Percentiles rank a stretch among this genome's conserved stretches.
These are phyloP conservation scores for Odontamblyopus rebecca DNA, from an alignment of 2,797 vertebrate genomes.

Conservation along the genomic window DNA sequence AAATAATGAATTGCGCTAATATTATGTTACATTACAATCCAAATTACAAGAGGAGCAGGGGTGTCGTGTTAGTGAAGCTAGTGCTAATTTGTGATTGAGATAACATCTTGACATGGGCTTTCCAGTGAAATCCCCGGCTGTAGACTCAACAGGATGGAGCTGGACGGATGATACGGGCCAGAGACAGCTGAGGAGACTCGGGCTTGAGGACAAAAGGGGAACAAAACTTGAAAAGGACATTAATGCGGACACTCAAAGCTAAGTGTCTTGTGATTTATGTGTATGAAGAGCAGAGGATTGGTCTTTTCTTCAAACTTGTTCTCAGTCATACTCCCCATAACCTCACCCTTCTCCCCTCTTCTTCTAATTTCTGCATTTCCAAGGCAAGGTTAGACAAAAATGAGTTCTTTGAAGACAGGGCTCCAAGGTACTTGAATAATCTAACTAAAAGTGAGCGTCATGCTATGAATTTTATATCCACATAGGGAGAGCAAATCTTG, in stretches of 20 bases:
- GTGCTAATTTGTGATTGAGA: slow-evolving; percentile 66
- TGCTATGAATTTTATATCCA: slow-evolving; percentile 73
- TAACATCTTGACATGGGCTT: slow-evolving; percentile 62
- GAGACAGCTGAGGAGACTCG: slow-evolving; percentile 12
- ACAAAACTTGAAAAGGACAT: slow-evolving; percentile 51
- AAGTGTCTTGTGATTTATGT: slow-evolving; percentile 63
- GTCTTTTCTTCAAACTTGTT: slow-evolving; percentile 51
- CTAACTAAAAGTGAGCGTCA: slow-evolving; percentile 63
- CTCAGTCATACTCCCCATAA: slow-evolving; percentile 38
- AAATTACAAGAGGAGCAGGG: slow-evolving; percentile 54
- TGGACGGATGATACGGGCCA: slow-evolving; percentile 43
- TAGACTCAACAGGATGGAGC: slow-evolving; percentile 59
- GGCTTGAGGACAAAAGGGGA: slow-evolving; percentile 3
- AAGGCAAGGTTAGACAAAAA: slow-evolving; percentile 66
- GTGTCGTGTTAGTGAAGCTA: slow-evolving; percentile 53
- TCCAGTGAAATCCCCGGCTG: slow-evolving; percentile 32
- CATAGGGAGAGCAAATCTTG: slow-evolving; percentile 70
- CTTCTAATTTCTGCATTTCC: slow-evolving; percentile 57
- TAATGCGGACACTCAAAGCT: slow-evolving; percentile 60
- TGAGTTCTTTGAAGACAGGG: slow-evolving; percentile 71
- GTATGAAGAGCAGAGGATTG: slow-evolving; percentile 37
- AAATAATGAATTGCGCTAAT: slow-evolving; percentile 68
- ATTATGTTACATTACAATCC: slow-evolving; percentile 68
- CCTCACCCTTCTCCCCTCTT: slow-evolving; percentile 48
- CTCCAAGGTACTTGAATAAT: slow-evolving; percentile 71